phyloP scores from a whole-genome alignment of 2,888 invertebrate species.

The Tanypteryx hageni region DNA sequence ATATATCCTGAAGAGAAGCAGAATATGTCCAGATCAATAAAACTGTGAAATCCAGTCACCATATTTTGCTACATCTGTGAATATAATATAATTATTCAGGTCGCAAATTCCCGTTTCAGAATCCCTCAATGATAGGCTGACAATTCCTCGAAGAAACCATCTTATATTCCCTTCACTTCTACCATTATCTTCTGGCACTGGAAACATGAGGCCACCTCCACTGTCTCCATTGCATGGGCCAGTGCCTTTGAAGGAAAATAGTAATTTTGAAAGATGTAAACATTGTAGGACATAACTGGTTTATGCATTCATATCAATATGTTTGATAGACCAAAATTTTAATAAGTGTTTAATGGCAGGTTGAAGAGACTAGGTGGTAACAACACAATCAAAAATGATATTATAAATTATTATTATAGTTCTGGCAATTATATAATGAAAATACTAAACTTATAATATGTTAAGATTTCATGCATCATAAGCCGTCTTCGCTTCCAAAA shows the following conservation, averaged over 20 bases:
- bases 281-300: too few species aligned
- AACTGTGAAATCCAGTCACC: constrained; percentile 67
- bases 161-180: constrained; percentile 3
- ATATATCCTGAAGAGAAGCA: not conserved
- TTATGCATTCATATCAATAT: too few species aligned
- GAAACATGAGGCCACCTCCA: constrained; percentile 70
- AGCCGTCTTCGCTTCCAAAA: too few species aligned
- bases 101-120: constrained; percentile 67
- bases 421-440: too few species aligned
- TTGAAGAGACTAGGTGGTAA: too few species aligned
- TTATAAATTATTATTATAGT: too few species aligned
- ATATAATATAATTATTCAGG: constrained; percentile 67
- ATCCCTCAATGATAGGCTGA: constrained; percentile 70
- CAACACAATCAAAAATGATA: too few species aligned
- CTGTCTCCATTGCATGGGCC: constrained; percentile 72
- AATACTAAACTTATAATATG: too few species aligned
- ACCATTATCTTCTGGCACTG: constrained; percentile 66
- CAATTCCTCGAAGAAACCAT: constrained; percentile 71
- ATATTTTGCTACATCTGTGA: constrained; percentile 69
- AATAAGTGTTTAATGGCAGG: too few species aligned
- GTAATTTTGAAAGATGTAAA: too few species aligned
- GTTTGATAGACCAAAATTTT: too few species aligned
- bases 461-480: too few species aligned
- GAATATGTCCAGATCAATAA: not conserved
- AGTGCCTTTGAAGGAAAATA: constrained; percentile 68